These are phyloP conservation scores for Chitala chitala DNA, from an alignment of 2,113 vertebrate genomes.

Conservation along the genomic window DNA sequence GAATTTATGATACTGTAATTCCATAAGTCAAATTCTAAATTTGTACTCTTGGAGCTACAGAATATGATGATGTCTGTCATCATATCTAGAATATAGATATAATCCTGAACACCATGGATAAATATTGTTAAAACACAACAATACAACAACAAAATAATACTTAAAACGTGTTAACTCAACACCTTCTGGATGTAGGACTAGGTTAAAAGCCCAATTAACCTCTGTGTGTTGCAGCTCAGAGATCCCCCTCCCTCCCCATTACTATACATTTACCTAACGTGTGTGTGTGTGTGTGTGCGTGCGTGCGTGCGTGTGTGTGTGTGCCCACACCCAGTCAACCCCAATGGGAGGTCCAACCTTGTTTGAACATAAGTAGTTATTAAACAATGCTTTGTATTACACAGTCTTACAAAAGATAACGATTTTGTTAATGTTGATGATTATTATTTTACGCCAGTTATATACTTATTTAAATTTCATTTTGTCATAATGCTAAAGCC, in stretches of 20 bases:
- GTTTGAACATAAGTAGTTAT: too few species aligned
- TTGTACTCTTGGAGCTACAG: not conserved
- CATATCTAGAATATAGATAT: not conserved
- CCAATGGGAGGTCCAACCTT: too few species aligned
- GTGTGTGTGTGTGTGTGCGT: too few species aligned
- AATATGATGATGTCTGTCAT: not conserved
- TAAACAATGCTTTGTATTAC: not conserved
- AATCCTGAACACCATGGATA: not conserved
- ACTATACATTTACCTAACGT: too few species aligned
- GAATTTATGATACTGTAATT: not conserved
- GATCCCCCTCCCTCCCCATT: too few species aligned
- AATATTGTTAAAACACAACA: not conserved
- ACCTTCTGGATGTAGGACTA: too few species aligned
- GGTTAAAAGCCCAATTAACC: too few species aligned
- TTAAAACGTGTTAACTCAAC: not conserved
- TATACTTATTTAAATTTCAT: not conserved
- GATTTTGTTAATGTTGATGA: not conserved
- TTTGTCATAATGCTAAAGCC: not conserved
- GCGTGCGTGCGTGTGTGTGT: too few species aligned
- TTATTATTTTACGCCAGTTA: not conserved
- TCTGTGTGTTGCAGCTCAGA: too few species aligned
- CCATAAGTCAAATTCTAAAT: not conserved
- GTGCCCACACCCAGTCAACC: too few species aligned
- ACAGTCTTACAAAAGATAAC: too few species aligned
- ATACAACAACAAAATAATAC: not conserved